A percentile compares a stretch with the other conserved stretches of the same genome.
Evolutionary conservation across 2,888 invertebrate species (phyloP).

Genomic region (Tupiocoris notatus): DNA sequence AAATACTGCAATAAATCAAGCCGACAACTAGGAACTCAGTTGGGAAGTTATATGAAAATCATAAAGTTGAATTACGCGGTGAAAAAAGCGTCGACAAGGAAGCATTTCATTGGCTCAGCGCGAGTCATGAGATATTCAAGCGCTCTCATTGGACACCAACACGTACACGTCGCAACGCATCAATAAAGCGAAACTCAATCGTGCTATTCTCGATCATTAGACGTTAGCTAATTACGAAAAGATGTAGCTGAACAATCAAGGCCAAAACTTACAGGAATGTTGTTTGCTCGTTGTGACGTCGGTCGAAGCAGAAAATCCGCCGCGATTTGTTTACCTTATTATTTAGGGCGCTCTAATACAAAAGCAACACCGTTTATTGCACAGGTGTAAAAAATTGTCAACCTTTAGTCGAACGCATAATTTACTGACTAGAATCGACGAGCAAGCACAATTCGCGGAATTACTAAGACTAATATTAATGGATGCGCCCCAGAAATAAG

Average conservation of each 20-base stretch:
- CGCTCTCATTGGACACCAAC: conserved; percentile 17
- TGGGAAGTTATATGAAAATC: too few relatives aligned
- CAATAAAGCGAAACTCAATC: conserved; percentile 7
- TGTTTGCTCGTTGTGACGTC: not conserved
- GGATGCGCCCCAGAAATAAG: not conserved
- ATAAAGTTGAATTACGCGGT: conserved; percentile 30
- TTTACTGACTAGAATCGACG: too few relatives aligned
- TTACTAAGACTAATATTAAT: too few relatives aligned
- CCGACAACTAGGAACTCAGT: too few relatives aligned
- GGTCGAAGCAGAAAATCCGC: not conserved
- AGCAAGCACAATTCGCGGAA: too few relatives aligned
- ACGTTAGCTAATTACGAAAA: too few relatives aligned
- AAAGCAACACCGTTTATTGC: too few relatives aligned
- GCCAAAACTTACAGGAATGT: not conserved
- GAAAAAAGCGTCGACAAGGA: conserved; percentile 1
- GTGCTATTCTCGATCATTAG: too few relatives aligned
- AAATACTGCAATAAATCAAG: too few relatives aligned
- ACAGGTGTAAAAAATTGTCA: too few relatives aligned
- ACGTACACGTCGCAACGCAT: conserved; percentile 10
- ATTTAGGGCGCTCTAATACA: too few relatives aligned
- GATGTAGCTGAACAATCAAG: not conserved
- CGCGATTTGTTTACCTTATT: not conserved
- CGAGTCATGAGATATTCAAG: conserved; percentile 29
- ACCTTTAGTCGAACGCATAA: too few relatives aligned
- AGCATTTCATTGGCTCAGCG: conserved; percentile 4